phyloP scores from a whole-genome alignment of 2,113 vertebrate species.

The Corvus cornix region DNA sequence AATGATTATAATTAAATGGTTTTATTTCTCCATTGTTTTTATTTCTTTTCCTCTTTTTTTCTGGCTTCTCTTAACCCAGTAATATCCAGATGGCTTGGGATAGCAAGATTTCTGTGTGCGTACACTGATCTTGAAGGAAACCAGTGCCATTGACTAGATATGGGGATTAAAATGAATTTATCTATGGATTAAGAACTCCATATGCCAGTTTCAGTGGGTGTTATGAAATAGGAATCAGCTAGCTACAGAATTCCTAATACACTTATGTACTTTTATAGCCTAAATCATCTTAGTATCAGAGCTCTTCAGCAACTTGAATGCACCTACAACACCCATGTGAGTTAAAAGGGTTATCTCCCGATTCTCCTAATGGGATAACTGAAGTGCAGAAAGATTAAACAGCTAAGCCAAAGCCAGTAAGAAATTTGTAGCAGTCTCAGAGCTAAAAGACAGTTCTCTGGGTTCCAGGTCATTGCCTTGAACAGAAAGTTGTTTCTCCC shows the following conservation, averaged over 20 bases:
- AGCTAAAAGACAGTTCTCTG: background rate
- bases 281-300: conserved; percentile 39
- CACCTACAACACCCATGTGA: background rate
- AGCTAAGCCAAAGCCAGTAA: background rate
- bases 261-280: conserved; percentile 12
- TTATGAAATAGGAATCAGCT: conserved; percentile 19
- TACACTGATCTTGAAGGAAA: background rate
- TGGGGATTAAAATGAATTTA: conserved; percentile 40
- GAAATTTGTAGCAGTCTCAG: background rate
- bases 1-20: background rate
- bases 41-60: background rate
- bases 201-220: background rate
- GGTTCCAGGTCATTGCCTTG: background rate
- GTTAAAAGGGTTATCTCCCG: conserved; percentile 39
- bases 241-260: conserved; percentile 24
- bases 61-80: background rate
- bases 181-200: conserved; percentile 12
- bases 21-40: background rate
- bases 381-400: conserved; percentile 8
- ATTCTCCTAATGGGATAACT: conserved; percentile 9
- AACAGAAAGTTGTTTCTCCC: background rate
- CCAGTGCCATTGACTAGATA: background rate
- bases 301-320: conserved; percentile 36
- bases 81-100: background rate
- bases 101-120: background rate